Base-by-base conservation (phyloP, 2,888 invertebrate genomes). In the Drosophila dives region DNA sequence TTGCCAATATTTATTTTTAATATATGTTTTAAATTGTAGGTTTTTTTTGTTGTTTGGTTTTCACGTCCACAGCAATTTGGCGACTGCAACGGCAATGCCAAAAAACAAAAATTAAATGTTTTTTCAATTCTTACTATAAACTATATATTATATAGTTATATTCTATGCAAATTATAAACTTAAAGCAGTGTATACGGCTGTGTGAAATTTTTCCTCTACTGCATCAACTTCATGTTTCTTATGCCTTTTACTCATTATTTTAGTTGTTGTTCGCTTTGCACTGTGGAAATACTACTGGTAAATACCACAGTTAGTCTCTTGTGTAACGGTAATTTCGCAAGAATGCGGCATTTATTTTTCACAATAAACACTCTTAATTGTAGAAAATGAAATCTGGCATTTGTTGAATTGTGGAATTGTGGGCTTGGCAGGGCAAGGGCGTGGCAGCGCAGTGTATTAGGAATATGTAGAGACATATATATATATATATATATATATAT, bases 161-260 rank as follows among this genome's bases (percentile, higher is more conserved):
- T 79, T 85, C 82, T 72, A 87, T 64, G 29, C 23, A 56, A 83
- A 85, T 80, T 70, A 80, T 88, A 77, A 80, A 86, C 75, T 71
- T 83, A 80, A 86, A 86, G 83, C 89, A 80, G 88, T 83, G 72
- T 66, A 34, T 51, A 75, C 70, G 64, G 10, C 20, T n/a, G 53
- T 54, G 72, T 55, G 69, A 70, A 68, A 68, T 56, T 67, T 59
- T 70, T 29, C 17, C 49, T 49, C 11, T 29, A 40, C 29, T n/a
- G 29, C 17, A 23, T 72, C 58, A 58, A 54, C 38, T 32, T 60
- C 23, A 40, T 64, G 54, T 48, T 38, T 45, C 23, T 45, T 17
- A 45, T 51, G 26, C 10, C 2, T 3, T 38, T n/a, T 55, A 36
- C n/a, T 34, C n/a, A 23, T 58, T 48, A 45, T 34, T 40, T 29